These are phyloP conservation scores for Parus major DNA, from an alignment of 2,113 vertebrate species.

Conservation along the genomic window DNA sequence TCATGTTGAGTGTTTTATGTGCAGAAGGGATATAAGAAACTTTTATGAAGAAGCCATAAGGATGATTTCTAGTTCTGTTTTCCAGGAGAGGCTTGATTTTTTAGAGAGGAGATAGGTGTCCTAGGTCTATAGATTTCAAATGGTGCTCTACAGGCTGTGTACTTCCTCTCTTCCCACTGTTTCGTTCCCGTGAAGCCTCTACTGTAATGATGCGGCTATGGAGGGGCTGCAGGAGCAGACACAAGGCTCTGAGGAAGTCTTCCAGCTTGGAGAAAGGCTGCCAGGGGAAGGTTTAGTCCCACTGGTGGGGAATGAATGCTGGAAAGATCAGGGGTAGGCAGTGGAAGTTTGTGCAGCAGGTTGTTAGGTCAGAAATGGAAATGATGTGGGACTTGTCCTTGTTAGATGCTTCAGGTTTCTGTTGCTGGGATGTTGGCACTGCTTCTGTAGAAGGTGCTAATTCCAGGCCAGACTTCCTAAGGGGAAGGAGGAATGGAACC, in stretches of 20 bases:
- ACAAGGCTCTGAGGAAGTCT: neutral
- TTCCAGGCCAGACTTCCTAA: neutral
- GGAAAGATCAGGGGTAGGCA: neutral
- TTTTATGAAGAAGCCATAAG: neutral
- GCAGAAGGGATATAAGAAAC: neutral
- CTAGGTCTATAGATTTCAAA: neutral
- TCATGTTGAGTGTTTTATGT: neutral
- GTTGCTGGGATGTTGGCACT: neutral
- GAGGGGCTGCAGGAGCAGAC: neutral
- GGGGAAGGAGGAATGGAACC: neutral
- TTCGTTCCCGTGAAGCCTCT: neutral
- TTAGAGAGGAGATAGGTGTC: neutral
- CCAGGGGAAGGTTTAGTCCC: neutral
- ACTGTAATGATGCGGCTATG: neutral
- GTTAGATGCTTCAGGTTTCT: neutral
- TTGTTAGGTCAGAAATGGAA: neutral
- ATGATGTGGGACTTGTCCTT: neutral
- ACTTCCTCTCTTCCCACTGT: neutral
- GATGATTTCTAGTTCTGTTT: neutral
- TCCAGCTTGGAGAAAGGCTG: neutral
- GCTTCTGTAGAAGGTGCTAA: neutral
- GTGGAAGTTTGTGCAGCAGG: neutral
- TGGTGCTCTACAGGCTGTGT: neutral
- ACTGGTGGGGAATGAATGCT: neutral
- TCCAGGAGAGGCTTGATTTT: neutral